These are phyloP conservation scores for Nasua narica DNA, from an alignment of 2,797 vertebrate species.

Conservation along the genomic window DNA sequence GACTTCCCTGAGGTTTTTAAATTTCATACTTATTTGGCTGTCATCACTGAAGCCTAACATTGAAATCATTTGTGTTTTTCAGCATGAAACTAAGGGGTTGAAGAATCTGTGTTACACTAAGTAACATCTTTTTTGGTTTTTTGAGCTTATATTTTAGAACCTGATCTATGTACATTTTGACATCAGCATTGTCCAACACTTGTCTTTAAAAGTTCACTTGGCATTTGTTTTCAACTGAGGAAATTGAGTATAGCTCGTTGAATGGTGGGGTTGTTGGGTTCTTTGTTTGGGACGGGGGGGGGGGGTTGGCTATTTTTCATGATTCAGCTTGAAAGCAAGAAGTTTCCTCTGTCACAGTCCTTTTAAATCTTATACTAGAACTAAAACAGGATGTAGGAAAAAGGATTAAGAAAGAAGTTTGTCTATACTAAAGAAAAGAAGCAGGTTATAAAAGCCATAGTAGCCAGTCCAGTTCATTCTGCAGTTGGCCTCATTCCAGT, in stretches of 20 bases:
- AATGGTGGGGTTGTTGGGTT: background rate
- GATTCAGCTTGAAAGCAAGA: constrained; percentile 37
- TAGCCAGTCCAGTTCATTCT: constrained; percentile 26
- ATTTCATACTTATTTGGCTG: background rate
- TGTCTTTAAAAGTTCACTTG: constrained; percentile 42
- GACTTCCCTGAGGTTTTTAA: background rate
- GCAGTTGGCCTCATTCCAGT: background rate
- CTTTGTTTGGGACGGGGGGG: background rate
- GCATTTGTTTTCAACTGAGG: constrained; percentile 25
- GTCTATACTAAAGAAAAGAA: constrained; percentile 20
- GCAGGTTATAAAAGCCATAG: constrained; percentile 63
- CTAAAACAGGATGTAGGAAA: background rate
- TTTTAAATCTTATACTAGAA: constrained; percentile 37
- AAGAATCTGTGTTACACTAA: background rate
- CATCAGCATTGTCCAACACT: background rate
- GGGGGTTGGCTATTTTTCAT: background rate
- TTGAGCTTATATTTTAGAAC: background rate
- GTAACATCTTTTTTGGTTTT: background rate
- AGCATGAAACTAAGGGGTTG: background rate
- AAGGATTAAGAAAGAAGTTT: constrained; percentile 16
- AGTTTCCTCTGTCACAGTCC: background rate
- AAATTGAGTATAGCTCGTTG: background rate
- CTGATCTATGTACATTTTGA: background rate
- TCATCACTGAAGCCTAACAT: background rate
- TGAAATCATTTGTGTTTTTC: constrained; percentile 43